Base-by-base conservation (phyloP, 2,797 vertebrate species). In the Epinephelus malabaricus region DNA sequence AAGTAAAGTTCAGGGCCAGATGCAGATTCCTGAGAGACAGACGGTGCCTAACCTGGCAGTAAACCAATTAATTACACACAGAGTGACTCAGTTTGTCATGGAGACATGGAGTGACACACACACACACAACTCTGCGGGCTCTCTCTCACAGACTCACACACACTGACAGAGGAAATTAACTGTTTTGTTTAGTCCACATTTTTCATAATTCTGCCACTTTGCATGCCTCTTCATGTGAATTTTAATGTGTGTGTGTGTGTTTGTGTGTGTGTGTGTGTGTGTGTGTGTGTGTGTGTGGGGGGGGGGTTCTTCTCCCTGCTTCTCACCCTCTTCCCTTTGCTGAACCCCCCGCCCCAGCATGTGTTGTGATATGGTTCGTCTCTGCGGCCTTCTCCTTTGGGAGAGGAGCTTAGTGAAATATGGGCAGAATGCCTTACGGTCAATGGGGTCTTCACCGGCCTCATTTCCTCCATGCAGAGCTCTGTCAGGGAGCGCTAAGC, bases 1-100 rank as follows among this genome's bases (percentile, higher is more conserved):
- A 93, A 94, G 89, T 91, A 94, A 93, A 94, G 93, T 94, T 94
- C 93, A 94, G 77, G 88, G 90, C 82, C 85, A 83, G 82, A 92
- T 81, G 82, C 78, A 88, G 81, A 94, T 94, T 95, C 92, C 92
- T 87, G 82, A 81, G 85, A 74, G 74, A 88, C 72, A 65, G 63
- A 85, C 76, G 27, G 55, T 25, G 72, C 79, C 74, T 56, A 87
- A 85, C 84, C 83, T 86, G 89, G 90, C 86, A 86, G 86, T 89
- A 88, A 92, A 89, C 80, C 83, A 73, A 88, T 92, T 89, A 84
- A 88, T 92, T 86, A 85, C 79, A 73, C 76, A 79, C 63, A 86
- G 63, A 62, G 65, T 30, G 61, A 74, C 51, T 72, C 70, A 58
- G 49, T 82, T 86, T 84, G 68, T 81, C 86, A 78, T 19, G 68